A percentile compares a stretch with the other conserved stretches of the same genome.
These are phyloP conservation scores for Eubasilissa regina DNA, from an alignment of 1,140 invertebrate genomes.

Conservation along the genomic window DNA sequence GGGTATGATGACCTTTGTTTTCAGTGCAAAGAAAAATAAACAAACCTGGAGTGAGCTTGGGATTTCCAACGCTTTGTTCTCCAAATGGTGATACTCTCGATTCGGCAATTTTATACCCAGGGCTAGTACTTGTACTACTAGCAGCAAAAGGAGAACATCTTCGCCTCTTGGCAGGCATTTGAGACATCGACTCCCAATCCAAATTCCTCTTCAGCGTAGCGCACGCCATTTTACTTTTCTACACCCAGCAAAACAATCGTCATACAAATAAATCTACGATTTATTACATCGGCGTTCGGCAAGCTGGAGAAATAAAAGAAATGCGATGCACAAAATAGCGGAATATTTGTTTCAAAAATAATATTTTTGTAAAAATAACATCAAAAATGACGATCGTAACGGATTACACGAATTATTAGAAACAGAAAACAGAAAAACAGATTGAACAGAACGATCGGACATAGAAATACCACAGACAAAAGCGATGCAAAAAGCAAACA, in stretches of 20 bases:
- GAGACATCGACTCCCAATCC: slow-evolving; percentile 92
- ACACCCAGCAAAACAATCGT: slow-evolving; percentile 49
- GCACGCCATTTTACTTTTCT: slow-evolving; percentile 89
- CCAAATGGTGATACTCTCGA: slow-evolving; percentile 80
- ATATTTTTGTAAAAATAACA: slow-evolving; percentile 8
- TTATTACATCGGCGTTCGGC: slow-evolving; percentile 25
- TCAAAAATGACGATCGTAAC: slow-evolving; percentile 14
- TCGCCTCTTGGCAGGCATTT: slow-evolving; percentile 87
- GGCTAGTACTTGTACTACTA: slow-evolving; percentile 79
- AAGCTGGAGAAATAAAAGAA: slow-evolving; percentile 24
- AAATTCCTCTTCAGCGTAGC: slow-evolving; percentile 93
- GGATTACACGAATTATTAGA: slow-evolving; percentile 35
- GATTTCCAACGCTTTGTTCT: slow-evolving; percentile 76
- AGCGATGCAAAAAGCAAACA: not conserved
- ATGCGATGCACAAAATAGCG: not conserved
- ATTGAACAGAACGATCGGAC: not conserved
- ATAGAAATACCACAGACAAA: slow-evolving; percentile 12
- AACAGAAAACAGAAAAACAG: slow-evolving; percentile 44
- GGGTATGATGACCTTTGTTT: slow-evolving; percentile 45
- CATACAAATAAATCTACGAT: slow-evolving; percentile 19
- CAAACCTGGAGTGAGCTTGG: slow-evolving; percentile 89
- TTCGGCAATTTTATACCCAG: slow-evolving; percentile 74
- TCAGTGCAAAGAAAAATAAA: slow-evolving; percentile 51
- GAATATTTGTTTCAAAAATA: not conserved
- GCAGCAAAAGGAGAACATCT: slow-evolving; percentile 89